phyloP scores from a whole-genome alignment of 2,888 invertebrate species.

The Abscondita cerata region DNA sequence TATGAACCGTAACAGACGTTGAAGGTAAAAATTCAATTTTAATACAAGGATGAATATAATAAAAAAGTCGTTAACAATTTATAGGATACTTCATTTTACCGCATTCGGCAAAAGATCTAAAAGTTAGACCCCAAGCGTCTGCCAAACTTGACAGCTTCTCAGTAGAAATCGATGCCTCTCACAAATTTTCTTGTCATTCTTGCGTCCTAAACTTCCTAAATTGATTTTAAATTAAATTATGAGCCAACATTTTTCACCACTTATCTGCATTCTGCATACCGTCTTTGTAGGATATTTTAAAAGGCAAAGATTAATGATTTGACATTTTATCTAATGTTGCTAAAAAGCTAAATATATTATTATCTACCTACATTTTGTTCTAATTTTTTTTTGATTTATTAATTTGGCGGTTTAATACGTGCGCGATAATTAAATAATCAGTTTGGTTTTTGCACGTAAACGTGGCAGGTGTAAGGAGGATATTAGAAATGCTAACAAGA shows the following conservation, averaged over 20 bases:
- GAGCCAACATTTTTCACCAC: conserved; percentile 54
- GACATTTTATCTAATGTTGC: conserved; percentile 23
- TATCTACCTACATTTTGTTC: conserved; percentile 7
- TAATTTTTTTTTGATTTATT: conserved; percentile 1
- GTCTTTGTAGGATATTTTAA: conserved; percentile 35
- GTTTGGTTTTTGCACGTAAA: too few species aligned
- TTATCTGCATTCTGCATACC: conserved; percentile 53
- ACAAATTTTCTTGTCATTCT: conserved; percentile 52
- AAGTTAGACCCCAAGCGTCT: conserved; percentile 32
- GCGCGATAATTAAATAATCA: too few species aligned
- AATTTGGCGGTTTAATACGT: not conserved
- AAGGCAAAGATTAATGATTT: conserved; percentile 42
- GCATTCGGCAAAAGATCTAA: conserved; percentile 41
- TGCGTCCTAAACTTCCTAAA: conserved; percentile 49
- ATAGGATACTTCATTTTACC: conserved; percentile 42
- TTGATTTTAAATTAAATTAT: conserved; percentile 57
- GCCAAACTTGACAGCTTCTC: conserved; percentile 28
- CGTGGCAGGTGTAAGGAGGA: too few species aligned
- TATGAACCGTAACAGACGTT: conserved; percentile 25
- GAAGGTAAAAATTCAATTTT: conserved; percentile 30
- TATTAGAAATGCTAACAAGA: too few species aligned
- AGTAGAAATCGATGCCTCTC: conserved; percentile 47
- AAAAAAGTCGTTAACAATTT: conserved; percentile 45
- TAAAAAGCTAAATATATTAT: conserved; percentile 14
- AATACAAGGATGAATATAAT: conserved; percentile 33